Evolutionary conservation across 2,113 vertebrate species (phyloP).

Genomic region (Cebidichthys violaceus): DNA sequence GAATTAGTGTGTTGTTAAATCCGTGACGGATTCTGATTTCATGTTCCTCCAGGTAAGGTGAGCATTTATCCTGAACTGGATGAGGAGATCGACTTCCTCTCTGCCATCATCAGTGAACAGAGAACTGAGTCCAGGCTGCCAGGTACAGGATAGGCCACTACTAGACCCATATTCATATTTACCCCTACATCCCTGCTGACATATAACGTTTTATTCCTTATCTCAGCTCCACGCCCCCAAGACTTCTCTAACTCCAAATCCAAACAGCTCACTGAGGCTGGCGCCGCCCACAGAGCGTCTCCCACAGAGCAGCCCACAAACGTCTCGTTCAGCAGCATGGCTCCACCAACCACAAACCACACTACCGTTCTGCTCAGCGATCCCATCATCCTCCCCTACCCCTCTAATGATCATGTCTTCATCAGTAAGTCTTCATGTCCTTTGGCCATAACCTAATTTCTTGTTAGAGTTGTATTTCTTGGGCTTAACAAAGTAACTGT

Average conservation of each 20-base stretch:
- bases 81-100: slow-evolving; percentile 90
- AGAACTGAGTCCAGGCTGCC: slow-evolving; percentile 61
- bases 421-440: slow-evolving; percentile 82
- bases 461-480: not conserved
- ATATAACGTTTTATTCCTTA: not conserved
- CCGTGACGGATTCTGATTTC: not conserved
- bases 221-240: slow-evolving; percentile 49
- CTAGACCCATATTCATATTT: not conserved
- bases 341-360: slow-evolving; percentile 40
- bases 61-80: slow-evolving; percentile 82
- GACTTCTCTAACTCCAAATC: slow-evolving; percentile 9
- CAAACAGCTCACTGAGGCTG: slow-evolving; percentile 22
- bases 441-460: not conserved
- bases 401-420: slow-evolving; percentile 77
- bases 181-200: not conserved
- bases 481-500: not conserved
- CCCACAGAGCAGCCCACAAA: slow-evolving; percentile 36
- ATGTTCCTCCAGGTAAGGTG: slow-evolving; percentile 60
- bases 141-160: slow-evolving; percentile 63
- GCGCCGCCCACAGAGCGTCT: slow-evolving; percentile 1
- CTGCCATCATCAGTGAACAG: slow-evolving; percentile 85
- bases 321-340: slow-evolving; percentile 20
- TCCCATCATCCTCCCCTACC: slow-evolving; percentile 77
- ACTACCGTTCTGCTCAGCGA: slow-evolving; percentile 59
- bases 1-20: not conserved